Evolutionary conservation across 2,888 invertebrate species (phyloP).

Genomic region (Agonum fuliginosum): DNA sequence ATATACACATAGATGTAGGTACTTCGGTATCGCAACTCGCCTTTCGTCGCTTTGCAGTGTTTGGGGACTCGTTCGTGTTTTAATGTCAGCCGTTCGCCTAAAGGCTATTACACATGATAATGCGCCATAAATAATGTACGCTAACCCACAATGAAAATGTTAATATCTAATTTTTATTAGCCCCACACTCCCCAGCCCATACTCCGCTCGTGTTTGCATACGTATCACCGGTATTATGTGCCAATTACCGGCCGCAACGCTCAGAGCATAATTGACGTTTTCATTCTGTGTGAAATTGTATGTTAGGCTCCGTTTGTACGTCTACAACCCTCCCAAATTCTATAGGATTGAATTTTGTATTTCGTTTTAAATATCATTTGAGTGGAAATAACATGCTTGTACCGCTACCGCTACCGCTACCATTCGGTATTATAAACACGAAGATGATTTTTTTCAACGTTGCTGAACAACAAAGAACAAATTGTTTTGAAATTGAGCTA

Average conservation of each 20-base stretch:
- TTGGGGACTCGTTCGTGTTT: conserved; percentile 50
- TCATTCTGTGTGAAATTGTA: conserved; percentile 59
- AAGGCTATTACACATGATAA: conserved; percentile 60
- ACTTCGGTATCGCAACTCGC: background rate
- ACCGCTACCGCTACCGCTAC: background rate
- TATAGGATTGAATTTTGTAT: conserved; percentile 50
- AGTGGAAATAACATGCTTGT: conserved; percentile 38
- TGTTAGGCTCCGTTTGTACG: conserved; percentile 27
- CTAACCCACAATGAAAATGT: conserved; percentile 60
- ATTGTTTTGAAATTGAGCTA: conserved; percentile 5
- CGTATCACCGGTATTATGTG: conserved; percentile 56
- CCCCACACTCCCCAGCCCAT: conserved; percentile 1
- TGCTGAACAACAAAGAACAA: conserved; percentile 6
- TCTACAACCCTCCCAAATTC: conserved; percentile 35
- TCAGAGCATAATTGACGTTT: conserved; percentile 56
- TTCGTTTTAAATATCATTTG: conserved; percentile 50
- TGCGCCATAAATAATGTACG: conserved; percentile 58
- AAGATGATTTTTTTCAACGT: conserved; percentile 29
- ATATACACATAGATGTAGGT: background rate
- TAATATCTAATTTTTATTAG: conserved; percentile 60
- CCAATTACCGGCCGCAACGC: conserved; percentile 56
- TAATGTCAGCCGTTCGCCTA: conserved; percentile 58
- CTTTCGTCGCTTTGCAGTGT: conserved; percentile 3
- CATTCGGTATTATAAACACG: conserved; percentile 27
- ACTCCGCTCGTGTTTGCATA: conserved; percentile 45